Evolutionary conservation across 53 echinoderm and acorn worm genomes (phyloP), one percentile per base, ranked within the genome.

Genomic region (Hippasteria phrygiana): DNA sequence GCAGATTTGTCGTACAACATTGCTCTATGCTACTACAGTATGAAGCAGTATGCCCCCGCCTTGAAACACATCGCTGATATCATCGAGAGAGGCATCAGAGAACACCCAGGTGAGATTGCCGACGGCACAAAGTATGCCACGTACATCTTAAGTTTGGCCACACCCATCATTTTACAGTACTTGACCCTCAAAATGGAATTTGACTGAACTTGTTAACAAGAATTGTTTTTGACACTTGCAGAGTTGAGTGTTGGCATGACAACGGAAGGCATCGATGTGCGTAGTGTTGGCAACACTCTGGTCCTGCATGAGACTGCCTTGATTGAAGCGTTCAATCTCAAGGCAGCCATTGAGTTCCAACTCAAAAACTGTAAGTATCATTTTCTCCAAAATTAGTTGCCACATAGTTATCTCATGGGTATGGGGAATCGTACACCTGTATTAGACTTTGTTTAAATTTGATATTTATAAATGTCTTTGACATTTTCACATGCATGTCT

Each of bases 201-300:
- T 29, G 4, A 29, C 29, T 5, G 33, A 29, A 29, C 0, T 64
- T 64, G 64, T 13, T 6, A 31, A 18, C 17, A 16, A 16, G 17
- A 54, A 1, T 54, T 54, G 5, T 20, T 0, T 51, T 51, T 51
- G 2, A 17, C 33, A 40, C 8, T 39, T 54, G 27, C 88, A 96
- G 99, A 99, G 64, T 74, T 99, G 73, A 99, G 99, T 79, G 99
- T 99, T 74, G 99, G 99, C 40, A 99, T 99, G 99, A 99, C 99
- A 53, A 99, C 99, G 17, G 99, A 99, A 81, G 99, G 99, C 11
- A 99, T 99, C 62, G 99, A 99, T 75, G 99, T 99, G 1, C 94
- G 99, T 3, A 99, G 99, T 86, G 99, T 99, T n/a, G 99, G 99
- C 26, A 99, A 99, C 84, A 99, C 99, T 0, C 88, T 99, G 53